Conservation (phyloP, 2,113 vertebrate genomes). For the Cryptomyrus ogoouensis region DNA sequence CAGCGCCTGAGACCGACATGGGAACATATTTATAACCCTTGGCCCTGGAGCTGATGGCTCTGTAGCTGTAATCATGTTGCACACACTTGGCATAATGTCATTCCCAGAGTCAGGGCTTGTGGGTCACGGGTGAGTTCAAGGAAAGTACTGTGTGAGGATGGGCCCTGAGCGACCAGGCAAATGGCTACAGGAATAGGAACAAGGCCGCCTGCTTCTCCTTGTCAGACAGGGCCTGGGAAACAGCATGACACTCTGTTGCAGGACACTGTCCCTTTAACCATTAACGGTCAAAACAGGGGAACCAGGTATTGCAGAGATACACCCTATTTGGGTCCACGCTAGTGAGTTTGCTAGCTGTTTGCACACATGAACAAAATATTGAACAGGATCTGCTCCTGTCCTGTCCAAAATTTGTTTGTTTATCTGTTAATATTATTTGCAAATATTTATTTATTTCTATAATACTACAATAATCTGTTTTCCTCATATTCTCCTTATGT, state of each 20-base stretch:
- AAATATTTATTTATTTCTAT: background rate
- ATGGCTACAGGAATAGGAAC: slow-evolving; percentile 8
- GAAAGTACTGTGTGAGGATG: background rate
- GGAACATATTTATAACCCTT: slow-evolving; percentile 21
- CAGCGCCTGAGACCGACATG: slow-evolving; percentile 17
- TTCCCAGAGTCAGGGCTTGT: background rate
- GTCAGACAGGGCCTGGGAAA: slow-evolving; percentile 13
- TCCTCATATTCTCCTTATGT: background rate
- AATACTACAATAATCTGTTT: background rate
- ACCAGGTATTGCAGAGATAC: slow-evolving; percentile 19
- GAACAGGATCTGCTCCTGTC: background rate
- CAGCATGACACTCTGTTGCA: background rate
- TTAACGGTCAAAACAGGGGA: slow-evolving; percentile 40
- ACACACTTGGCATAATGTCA: background rate
- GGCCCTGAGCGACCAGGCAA: background rate
- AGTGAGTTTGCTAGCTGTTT: background rate
- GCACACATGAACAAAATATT: background rate
- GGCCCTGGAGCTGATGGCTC: background rate
- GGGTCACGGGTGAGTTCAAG: background rate
- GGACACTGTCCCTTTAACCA: slow-evolving; percentile 28
- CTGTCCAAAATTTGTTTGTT: background rate
- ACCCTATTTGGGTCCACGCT: background rate
- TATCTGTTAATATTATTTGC: background rate
- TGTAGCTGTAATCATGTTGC: background rate
- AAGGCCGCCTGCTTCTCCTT: background rate